Conservation (phyloP, 2,888 invertebrate species). For the Eupithecia tripunctaria region DNA sequence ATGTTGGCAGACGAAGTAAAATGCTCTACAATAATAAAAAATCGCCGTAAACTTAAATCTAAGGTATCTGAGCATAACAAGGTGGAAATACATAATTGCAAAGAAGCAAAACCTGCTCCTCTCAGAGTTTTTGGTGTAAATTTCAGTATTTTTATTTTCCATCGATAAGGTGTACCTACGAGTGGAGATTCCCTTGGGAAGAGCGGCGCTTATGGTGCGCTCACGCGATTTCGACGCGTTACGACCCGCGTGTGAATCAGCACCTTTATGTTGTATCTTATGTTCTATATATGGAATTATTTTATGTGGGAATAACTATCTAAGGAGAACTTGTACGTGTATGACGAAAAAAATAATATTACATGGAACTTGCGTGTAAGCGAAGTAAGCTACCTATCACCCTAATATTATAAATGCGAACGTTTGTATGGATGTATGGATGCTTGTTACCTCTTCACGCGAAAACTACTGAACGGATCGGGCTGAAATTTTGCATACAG, state of each 20-base stretch:
- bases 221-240: slow-evolving; percentile 14
- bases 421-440: no score
- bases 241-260: neutral
- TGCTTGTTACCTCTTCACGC: no score
- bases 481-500: no score
- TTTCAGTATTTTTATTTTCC: neutral
- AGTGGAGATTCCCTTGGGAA: slow-evolving; percentile 3
- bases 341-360: neutral
- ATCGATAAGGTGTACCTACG: neutral
- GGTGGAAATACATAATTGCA: neutral
- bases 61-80: neutral
- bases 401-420: no score
- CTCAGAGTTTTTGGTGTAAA: neutral
- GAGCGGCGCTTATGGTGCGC: neutral
- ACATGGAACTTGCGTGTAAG: neutral
- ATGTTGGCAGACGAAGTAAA: no score
- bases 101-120: neutral
- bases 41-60: neutral
- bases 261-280: slow-evolving; percentile 5
- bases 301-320: neutral
- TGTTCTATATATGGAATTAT: neutral
- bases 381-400: neutral
- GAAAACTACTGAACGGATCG: no score
- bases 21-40: neutral
- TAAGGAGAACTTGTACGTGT: neutral